phyloP scores from a whole-genome alignment of 2,888 invertebrate species.

The Mantis religiosa region DNA sequence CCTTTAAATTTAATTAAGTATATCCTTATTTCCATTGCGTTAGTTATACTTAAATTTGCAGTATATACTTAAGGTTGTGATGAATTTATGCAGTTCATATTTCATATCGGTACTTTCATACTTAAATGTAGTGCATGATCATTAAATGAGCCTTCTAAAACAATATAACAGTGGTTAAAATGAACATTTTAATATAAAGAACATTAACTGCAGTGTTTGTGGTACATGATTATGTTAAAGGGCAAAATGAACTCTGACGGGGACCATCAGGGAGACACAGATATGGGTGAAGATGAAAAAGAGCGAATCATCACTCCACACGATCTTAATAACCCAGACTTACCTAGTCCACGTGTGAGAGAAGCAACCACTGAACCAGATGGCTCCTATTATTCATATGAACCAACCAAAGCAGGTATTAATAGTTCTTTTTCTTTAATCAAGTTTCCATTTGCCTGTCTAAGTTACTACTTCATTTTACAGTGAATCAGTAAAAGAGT shows the following conservation, averaged over 20 bases:
- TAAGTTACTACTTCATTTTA: too few species aligned
- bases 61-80: too few species aligned
- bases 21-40: too few species aligned
- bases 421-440: background rate
- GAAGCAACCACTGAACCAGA: slow-evolving; percentile 37
- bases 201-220: background rate
- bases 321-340: slow-evolving; percentile 32
- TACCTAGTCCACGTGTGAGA: slow-evolving; percentile 39
- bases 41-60: too few species aligned
- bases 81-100: too few species aligned
- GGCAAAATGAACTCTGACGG: background rate
- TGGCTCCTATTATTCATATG: slow-evolving; percentile 37
- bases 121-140: too few species aligned
- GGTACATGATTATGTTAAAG: background rate
- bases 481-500: too few species aligned
- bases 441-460: too few species aligned
- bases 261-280: background rate
- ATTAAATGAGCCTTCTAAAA: background rate
- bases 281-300: slow-evolving; percentile 19
- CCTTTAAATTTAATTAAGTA: too few species aligned
- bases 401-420: slow-evolving; percentile 33
- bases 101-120: too few species aligned
- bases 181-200: background rate
- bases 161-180: background rate
- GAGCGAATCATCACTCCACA: slow-evolving; percentile 7